A percentile compares a stretch with the other conserved stretches of the same genome.
Conservation (phyloP, 2,797 vertebrate species). For the Carduelis carduelis region DNA sequence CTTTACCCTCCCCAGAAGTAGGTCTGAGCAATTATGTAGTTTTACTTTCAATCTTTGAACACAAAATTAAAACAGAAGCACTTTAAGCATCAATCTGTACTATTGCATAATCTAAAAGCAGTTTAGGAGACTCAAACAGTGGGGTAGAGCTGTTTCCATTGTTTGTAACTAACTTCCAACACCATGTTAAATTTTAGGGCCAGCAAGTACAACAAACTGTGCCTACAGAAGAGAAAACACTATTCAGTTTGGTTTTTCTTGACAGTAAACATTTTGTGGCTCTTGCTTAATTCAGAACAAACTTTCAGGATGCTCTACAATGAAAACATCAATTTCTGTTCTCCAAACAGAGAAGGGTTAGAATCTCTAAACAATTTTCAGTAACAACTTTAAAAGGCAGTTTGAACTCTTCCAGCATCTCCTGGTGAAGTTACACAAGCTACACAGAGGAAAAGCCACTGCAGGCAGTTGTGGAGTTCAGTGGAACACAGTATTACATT, state of each 20-base stretch:
- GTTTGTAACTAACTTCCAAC: neutral
- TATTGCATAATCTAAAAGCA: neutral
- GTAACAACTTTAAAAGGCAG: neutral
- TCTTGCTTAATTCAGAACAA: neutral
- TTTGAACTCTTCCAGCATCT: neutral
- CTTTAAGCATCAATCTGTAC: neutral
- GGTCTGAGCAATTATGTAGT: neutral
- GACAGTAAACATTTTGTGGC: neutral
- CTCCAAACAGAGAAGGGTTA: neutral
- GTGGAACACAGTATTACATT: neutral
- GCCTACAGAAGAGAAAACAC: neutral
- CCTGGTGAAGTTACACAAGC: neutral
- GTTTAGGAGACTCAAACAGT: neutral
- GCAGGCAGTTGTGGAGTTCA: neutral
- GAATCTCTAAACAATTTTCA: neutral
- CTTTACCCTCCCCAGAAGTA: neutral
- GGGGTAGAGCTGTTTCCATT: neutral
- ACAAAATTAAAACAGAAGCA: neutral
- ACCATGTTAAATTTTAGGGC: neutral
- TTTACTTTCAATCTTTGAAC: neutral
- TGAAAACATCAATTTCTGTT: neutral
- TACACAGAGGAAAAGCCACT: neutral
- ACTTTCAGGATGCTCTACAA: neutral
- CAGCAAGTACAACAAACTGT: neutral
- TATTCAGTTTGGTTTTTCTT: neutral